These are phyloP conservation scores for Silurus meridionalis DNA, from an alignment of 2,113 vertebrate species.

Conservation along the genomic window DNA sequence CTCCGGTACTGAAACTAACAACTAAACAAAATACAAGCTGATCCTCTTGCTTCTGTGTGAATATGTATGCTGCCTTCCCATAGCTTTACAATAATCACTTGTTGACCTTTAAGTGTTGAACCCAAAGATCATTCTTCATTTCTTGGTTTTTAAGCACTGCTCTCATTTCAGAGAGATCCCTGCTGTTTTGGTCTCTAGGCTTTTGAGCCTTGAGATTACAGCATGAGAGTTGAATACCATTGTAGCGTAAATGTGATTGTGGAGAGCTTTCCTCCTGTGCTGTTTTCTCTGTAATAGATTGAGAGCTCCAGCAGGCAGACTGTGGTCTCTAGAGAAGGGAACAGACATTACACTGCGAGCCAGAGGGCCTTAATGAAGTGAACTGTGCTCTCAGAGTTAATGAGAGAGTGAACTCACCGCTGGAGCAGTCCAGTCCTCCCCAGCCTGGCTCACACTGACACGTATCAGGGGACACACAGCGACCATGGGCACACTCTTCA, in stretches of 20 bases:
- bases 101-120: constrained; percentile 36
- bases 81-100: constrained; percentile 30
- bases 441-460: constrained; percentile 98
- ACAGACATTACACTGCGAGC: constrained; percentile 54
- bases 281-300: constrained; percentile 46
- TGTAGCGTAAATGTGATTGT: constrained; percentile 40
- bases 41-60: neutral
- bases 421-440: constrained; percentile 98
- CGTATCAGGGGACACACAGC: constrained; percentile 94
- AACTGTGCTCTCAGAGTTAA: constrained; percentile 59
- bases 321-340: constrained; percentile 48
- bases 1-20: neutral
- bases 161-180: constrained; percentile 27
- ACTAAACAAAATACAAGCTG: neutral
- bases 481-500: constrained; percentile 93
- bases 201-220: constrained; percentile 13
- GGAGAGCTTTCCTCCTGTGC: constrained; percentile 33
- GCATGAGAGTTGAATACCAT: constrained; percentile 31
- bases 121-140: constrained; percentile 26
- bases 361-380: constrained; percentile 57
- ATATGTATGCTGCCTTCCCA: neutral
- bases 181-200: constrained; percentile 29
- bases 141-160: constrained; percentile 28
- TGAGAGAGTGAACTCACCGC: constrained; percentile 84
- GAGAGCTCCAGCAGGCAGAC: constrained; percentile 48